Percentiles rank a stretch among this genome's conserved stretches.
Evolutionary conservation across 2,888 invertebrate genomes (phyloP).

Genomic region (Meandrusa payeni): DNA sequence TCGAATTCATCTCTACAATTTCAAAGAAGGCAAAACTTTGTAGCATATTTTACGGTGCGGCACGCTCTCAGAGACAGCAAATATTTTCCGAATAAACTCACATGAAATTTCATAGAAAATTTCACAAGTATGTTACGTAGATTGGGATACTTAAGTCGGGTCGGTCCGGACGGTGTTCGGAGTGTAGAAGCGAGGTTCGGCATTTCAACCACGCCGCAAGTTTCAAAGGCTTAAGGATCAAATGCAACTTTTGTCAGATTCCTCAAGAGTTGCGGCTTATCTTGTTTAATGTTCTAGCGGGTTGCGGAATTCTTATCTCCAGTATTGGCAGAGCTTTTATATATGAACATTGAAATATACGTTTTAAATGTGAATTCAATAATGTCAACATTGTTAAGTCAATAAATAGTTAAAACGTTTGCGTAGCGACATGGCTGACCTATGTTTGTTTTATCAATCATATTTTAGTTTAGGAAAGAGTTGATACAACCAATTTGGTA

Average conservation of each 20-base stretch:
- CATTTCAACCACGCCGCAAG: slow-evolving; percentile 1
- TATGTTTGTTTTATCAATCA: no score
- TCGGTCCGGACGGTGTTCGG: slow-evolving; percentile 6
- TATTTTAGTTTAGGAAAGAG: no score
- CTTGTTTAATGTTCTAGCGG: slow-evolving; percentile 8
- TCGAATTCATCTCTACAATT: slow-evolving; percentile 7
- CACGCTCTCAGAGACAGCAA: slow-evolving; percentile 6
- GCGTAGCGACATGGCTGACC: no score
- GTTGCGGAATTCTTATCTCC: not conserved
- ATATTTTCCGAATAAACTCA: slow-evolving; percentile 22
- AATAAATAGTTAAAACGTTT: no score
- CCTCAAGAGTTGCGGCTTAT: slow-evolving; percentile 7
- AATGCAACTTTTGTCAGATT: slow-evolving; percentile 16
- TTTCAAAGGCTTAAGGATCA: slow-evolving; percentile 15
- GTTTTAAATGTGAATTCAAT: no score
- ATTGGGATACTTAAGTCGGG: slow-evolving; percentile 13
- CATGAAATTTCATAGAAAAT: slow-evolving; percentile 20
- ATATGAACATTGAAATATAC: no score
- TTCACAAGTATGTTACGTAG: slow-evolving; percentile 20
- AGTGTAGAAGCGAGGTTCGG: slow-evolving; percentile 1
- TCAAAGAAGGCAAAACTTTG: slow-evolving; percentile 18
- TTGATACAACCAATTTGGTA: no score
- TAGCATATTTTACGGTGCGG: slow-evolving; percentile 1
- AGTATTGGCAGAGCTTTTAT: slow-evolving; percentile 7
- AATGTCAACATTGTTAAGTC: no score